These are phyloP conservation scores for Poeciliopsis infans DNA, from an alignment of 2,797 vertebrate species.

Conservation along the genomic window DNA sequence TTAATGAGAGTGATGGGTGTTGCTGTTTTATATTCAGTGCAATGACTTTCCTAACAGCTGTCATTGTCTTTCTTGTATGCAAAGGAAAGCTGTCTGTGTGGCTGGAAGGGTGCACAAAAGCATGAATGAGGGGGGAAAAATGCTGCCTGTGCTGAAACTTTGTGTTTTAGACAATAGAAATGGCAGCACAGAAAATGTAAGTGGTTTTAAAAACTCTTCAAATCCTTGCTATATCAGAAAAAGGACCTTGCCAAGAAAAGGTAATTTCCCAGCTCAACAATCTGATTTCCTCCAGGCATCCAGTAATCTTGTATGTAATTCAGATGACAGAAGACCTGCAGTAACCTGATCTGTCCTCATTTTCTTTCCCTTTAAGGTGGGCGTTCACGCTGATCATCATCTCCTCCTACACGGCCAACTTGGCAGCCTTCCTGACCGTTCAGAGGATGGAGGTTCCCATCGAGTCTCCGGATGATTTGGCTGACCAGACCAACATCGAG, in stretches of 20 bases:
- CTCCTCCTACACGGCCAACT: slow-evolving; percentile 95
- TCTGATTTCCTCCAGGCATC: background rate
- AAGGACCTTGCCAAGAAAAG: background rate
- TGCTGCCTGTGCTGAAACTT: background rate
- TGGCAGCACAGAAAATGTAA: background rate
- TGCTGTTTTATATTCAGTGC: background rate
- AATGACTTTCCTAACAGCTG: background rate
- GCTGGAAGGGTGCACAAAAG: background rate
- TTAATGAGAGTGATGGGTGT: background rate
- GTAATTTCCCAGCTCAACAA: background rate
- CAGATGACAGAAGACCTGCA: background rate
- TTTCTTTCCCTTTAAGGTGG: slow-evolving; percentile 79
- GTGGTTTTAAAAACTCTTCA: background rate
- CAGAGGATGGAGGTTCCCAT: slow-evolving; percentile 96
- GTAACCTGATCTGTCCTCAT: background rate
- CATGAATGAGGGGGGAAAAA: background rate
- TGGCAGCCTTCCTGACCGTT: slow-evolving; percentile 94
- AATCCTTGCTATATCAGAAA: background rate
- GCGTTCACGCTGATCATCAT: slow-evolving; percentile 97
- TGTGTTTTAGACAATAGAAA: background rate
- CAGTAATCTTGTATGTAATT: background rate
- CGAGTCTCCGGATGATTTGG: slow-evolving; percentile 92
- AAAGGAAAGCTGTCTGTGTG: background rate
- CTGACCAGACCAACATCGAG: slow-evolving; percentile 95
- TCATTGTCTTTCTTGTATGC: background rate